Percentiles rank a stretch among this genome's conserved stretches.
Conservation (phyloP, 2,888 invertebrate species). For the Entomobrya proxima region DNA sequence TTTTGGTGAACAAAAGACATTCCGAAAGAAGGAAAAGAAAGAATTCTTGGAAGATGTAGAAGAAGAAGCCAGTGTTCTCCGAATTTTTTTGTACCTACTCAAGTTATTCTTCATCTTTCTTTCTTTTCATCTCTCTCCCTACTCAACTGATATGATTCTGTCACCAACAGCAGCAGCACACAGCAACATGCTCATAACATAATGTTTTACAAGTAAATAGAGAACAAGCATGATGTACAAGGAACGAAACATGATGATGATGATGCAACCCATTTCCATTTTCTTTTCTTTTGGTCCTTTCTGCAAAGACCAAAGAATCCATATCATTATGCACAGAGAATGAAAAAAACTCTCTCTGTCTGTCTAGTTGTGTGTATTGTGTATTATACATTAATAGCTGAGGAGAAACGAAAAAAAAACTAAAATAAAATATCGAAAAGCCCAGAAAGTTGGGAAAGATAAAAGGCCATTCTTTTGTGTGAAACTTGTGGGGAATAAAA, state of each 20-base stretch:
- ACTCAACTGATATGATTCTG: constrained; percentile 43
- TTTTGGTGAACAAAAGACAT: constrained; percentile 9
- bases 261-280: constrained; percentile 35
- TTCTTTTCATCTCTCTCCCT: background rate
- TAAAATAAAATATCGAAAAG: constrained; percentile 33
- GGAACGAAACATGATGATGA: background rate
- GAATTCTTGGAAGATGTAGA: constrained; percentile 24
- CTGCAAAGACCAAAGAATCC: too few species aligned
- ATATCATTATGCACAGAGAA: constrained; percentile 12
- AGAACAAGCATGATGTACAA: background rate
- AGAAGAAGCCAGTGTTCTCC: background rate
- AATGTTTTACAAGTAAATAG: constrained; percentile 10
- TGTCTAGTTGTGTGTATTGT: too few species aligned
- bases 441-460: constrained; percentile 54
- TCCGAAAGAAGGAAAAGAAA: background rate
- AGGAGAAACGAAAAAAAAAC: constrained; percentile 15
- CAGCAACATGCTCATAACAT: constrained; percentile 35
- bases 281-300: too few species aligned
- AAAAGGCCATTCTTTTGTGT: constrained; percentile 59
- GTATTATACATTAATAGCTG: background rate
- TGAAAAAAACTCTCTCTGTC: too few species aligned
- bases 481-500: constrained; percentile 55
- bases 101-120: background rate
- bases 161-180: constrained; percentile 41
- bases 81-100: too few species aligned